phyloP scores from a whole-genome alignment of 1,140 invertebrate genomes.

The Drosophila pectinifera region DNA sequence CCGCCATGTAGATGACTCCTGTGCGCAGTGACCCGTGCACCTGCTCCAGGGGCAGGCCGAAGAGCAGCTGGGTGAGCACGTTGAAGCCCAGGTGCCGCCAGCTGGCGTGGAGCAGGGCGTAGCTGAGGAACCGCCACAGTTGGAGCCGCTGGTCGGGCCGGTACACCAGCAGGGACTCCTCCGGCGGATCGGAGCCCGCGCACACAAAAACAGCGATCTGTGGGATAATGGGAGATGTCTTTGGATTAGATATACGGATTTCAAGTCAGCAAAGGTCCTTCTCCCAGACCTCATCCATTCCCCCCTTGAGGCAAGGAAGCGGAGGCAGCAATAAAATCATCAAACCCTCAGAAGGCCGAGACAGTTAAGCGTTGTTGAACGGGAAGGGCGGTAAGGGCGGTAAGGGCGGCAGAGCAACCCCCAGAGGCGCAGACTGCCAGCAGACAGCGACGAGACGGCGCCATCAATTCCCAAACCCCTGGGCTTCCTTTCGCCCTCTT shows the following conservation, averaged over 20 bases:
- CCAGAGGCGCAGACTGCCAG: slow-evolving; percentile 64
- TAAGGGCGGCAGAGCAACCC: slow-evolving; percentile 49
- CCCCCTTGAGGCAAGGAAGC: background rate
- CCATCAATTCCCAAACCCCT: slow-evolving; percentile 41
- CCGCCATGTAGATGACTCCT: slow-evolving; percentile 95
- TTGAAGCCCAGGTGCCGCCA: slow-evolving; percentile 98
- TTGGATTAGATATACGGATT: no score
- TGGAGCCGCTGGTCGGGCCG: slow-evolving; percentile 95
- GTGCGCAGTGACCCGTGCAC: slow-evolving; percentile 96
- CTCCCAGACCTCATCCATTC: no score
- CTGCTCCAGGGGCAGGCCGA: slow-evolving; percentile 97
- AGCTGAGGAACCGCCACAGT: slow-evolving; percentile 97
- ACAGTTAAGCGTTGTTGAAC: slow-evolving; percentile 8
- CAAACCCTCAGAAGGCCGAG: slow-evolving; percentile 57
- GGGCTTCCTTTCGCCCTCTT: slow-evolving; percentile 15
- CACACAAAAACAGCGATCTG: slow-evolving; percentile 96
- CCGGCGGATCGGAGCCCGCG: slow-evolving; percentile 91
- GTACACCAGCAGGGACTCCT: slow-evolving; percentile 96
- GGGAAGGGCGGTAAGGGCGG: background rate
- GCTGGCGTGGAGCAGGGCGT: slow-evolving; percentile 97
- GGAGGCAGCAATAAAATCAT: slow-evolving; percentile 66
- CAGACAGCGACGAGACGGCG: slow-evolving; percentile 77
- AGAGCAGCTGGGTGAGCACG: slow-evolving; percentile 94
- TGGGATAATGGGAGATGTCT: slow-evolving; percentile 60
- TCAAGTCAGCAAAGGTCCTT: background rate